Percentiles rank a stretch among this genome's conserved stretches.
phyloP scores from a whole-genome alignment of 2,888 invertebrate genomes.

The Callyntrura guangdongensis region DNA sequence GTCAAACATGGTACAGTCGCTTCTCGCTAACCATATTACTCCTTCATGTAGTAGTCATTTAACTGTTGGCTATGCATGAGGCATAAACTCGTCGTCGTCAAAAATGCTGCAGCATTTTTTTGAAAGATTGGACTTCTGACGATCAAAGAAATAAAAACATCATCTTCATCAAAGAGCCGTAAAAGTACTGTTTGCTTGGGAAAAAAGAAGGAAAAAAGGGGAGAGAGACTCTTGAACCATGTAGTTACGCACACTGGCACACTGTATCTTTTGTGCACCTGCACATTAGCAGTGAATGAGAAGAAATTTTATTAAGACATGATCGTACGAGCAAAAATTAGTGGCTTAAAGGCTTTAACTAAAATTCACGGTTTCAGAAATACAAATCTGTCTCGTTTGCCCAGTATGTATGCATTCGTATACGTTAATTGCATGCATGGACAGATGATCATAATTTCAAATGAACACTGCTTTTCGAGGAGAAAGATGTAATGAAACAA shows the following conservation, averaged over 20 bases:
- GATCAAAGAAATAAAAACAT: background rate
- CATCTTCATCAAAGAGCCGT: background rate
- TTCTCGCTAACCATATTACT: no score
- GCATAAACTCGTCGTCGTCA: constrained; percentile 23
- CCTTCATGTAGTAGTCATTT: no score
- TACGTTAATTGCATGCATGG: constrained; percentile 27
- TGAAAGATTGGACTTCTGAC: background rate
- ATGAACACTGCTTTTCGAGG: background rate
- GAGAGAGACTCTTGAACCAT: no score
- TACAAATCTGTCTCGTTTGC: background rate
- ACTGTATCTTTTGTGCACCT: constrained; percentile 12
- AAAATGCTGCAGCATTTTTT: background rate
- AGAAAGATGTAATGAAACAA: background rate
- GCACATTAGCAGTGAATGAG: constrained; percentile 11
- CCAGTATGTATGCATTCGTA: no score
- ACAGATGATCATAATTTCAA: background rate
- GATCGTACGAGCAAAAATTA: background rate
- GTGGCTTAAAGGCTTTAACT: constrained; percentile 13
- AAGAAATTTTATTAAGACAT: constrained; percentile 24
- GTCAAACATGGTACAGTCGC: no score
- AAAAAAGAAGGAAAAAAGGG: background rate
- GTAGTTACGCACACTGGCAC: no score
- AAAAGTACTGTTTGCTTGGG: background rate
- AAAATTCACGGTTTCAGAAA: constrained; percentile 31
- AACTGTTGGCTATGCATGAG: background rate